Evolutionary conservation across 2,113 vertebrate species (phyloP).

Genomic region (Nesogale talazaci): DNA sequence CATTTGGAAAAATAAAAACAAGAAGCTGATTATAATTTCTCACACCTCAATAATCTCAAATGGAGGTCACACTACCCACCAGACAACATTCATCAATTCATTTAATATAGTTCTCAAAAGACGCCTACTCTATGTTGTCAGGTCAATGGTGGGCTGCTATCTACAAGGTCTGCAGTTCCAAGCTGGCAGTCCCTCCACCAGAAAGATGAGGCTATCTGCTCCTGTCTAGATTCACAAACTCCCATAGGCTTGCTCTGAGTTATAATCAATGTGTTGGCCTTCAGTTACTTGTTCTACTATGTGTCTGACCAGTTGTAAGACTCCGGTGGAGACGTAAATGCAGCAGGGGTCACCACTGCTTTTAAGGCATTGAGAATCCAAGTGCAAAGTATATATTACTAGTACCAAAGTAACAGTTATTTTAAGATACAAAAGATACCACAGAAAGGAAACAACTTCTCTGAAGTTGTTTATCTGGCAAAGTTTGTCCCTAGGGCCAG

Average conservation of each 20-base stretch:
- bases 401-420: not conserved
- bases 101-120: not conserved
- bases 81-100: not conserved
- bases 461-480: not conserved
- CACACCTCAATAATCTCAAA: not conserved
- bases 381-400: not conserved
- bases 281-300: not conserved
- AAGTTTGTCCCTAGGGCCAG: not conserved
- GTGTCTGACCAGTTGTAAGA: not conserved
- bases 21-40: slow-evolving; percentile 1
- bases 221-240: too few species aligned
- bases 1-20: slow-evolving; percentile 9
- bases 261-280: too few species aligned
- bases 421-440: not conserved
- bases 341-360: not conserved
- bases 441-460: not conserved
- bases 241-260: too few species aligned
- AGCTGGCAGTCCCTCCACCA: too few species aligned
- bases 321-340: not conserved
- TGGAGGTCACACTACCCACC: not conserved
- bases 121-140: too few species aligned
- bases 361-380: not conserved
- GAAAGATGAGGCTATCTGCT: too few species aligned
- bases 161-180: too few species aligned
- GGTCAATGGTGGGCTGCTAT: too few species aligned